Base-by-base conservation (phyloP, 2,888 invertebrate genomes). In the Parascotia fuliginaria region DNA sequence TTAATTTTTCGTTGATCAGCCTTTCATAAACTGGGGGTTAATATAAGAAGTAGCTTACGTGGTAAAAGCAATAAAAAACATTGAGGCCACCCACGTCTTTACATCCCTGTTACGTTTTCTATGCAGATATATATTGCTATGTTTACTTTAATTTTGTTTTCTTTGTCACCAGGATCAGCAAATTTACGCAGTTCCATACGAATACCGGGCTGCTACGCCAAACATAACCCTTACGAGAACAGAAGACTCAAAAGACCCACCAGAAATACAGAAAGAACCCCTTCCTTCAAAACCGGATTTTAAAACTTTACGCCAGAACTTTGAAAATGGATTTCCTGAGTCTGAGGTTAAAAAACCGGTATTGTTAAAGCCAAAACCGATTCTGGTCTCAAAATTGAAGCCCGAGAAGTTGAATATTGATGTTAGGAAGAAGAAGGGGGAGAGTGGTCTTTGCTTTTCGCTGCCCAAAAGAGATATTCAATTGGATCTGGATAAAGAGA, bases 171-270 rank as follows among this genome's bases (percentile, higher is more conserved):
- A 92, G 90, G 83, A 86, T 19, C 63, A 75, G 32, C 80, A 78
- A 42, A 85, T 91, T 44, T 92, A 92, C 80, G 91, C 91, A 58
- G 75, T 82, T 0, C 90, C 90, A 0, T 83, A 75, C 55, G 84
- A 84, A 0, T 15, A 40, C 3, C 32, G 50, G 28, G 9, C 55
- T 12, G 16, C 24, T 4, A 49, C 63, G 0, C 67, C 64, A 9
- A 55, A 62, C 12, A 42, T 22, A 3, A 31, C 49, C 13, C 14
- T 38, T 9, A 22, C 12, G 1, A 0, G n/a, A 44, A 39, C 27
- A 39, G 4, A 9, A 29, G 19, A 16, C 28, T 15, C 4, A 29
- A 14, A 13, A 36, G 9, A 36, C 24, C 5, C 22, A 0, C 9
- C 28, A 16, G 28, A 11, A n/a, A n/a, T n/a, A n/a, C n/a, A n/a